Base-by-base conservation (phyloP, 2,113 vertebrate species). In the Pelecanus crispus region DNA sequence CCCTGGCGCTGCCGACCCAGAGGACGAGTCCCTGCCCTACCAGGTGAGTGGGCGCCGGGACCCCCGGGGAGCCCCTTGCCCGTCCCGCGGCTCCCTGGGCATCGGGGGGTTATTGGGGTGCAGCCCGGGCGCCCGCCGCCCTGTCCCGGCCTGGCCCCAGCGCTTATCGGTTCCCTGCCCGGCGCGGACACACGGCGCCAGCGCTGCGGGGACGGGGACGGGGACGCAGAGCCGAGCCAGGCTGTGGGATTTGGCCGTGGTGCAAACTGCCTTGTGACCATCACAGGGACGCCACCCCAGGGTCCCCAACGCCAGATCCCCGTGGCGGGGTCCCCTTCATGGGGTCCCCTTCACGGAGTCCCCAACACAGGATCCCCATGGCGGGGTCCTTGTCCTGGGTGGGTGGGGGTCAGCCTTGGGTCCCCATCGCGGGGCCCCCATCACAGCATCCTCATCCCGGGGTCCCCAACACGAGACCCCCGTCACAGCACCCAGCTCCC, bases 11-110 rank as follows among this genome's bases (percentile, higher is more conserved):
- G 74, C 74, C 1, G 18, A 56, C 59, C 31, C 94, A 98, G 98
- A 98, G 96, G 98, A 98, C 25, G 98, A 98, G 78, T 88, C 94
- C 36, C 96, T 97, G 52, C 97, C 98, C 6, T 97, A 98, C 90
- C 98, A 98, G 98, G 98, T 98, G 74, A 97, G 97, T 88, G 80
- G 29, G 53, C 2, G 1, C 29, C 8, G 7, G 90, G 73, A 80
- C 47, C 68, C 71, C 77, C 6, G 1, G 13, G 18, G 22, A 47
- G 40, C 66, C 62, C 82, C 25, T 79, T 3, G 34, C 50, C 42
- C 0, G 0, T 38, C 67, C 77, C 13, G 0, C 3, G 8, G 36
- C 45, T 68, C 73, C 71, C 3, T 0, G 5, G 31, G 22, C 53
- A 42, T 59, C 0, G 3, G 40, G 67, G 14, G 3, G 25, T 65